Conservation (phyloP, 1,140 invertebrate genomes). For the Condylostylus longicornis region DNA sequence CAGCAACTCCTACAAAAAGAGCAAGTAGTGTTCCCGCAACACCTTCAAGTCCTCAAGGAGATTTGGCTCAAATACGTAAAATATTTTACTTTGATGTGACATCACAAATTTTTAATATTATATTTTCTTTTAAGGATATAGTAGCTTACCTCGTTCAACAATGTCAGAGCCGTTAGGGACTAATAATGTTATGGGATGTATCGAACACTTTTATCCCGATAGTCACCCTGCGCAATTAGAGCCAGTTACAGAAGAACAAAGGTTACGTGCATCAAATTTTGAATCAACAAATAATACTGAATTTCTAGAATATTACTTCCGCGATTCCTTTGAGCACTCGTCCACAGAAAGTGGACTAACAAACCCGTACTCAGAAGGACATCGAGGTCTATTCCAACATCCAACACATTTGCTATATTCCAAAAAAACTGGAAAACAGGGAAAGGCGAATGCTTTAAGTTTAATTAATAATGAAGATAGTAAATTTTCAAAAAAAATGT, state of each 20-base stretch:
- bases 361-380: slow-evolving; percentile 33
- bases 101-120: slow-evolving; percentile 4
- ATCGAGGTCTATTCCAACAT: slow-evolving; percentile 9
- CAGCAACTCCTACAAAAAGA: slow-evolving; percentile 49
- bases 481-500: slow-evolving; percentile 11
- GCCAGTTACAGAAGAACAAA: slow-evolving; percentile 43
- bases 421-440: slow-evolving; percentile 29
- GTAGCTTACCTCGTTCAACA: slow-evolving; percentile 64
- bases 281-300: slow-evolving; percentile 15
- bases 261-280: slow-evolving; percentile 18
- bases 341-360: slow-evolving; percentile 35
- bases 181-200: slow-evolving; percentile 12
- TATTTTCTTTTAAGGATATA: slow-evolving; percentile 46
- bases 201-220: slow-evolving; percentile 8
- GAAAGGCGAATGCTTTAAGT: slow-evolving; percentile 15
- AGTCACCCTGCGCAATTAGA: slow-evolving; percentile 34
- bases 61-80: slow-evolving; percentile 29
- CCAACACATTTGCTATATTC: slow-evolving; percentile 31
- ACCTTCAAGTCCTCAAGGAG: slow-evolving; percentile 52
- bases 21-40: slow-evolving; percentile 71
- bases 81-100: slow-evolving; percentile 1
- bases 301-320: slow-evolving; percentile 45
- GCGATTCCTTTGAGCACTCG: slow-evolving; percentile 63
- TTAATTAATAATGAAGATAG: slow-evolving; percentile 7
- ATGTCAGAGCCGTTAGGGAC: slow-evolving; percentile 50